A percentile compares a stretch with the other conserved stretches of the same genome.
These are phyloP conservation scores for Addax nasomaculatus DNA, from an alignment of 2,113 vertebrate genomes.

Conservation along the genomic window DNA sequence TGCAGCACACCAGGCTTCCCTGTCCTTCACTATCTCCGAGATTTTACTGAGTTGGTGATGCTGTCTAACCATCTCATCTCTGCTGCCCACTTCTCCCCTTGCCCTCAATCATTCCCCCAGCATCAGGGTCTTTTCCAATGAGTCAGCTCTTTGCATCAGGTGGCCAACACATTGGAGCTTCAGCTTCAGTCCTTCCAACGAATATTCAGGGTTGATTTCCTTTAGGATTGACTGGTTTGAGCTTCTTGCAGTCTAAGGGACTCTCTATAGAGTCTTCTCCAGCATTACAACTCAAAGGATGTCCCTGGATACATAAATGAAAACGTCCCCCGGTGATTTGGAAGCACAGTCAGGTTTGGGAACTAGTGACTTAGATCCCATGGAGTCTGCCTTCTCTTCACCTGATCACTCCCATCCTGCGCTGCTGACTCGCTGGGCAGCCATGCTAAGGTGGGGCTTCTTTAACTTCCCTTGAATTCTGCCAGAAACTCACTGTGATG, in stretches of 20 bases:
- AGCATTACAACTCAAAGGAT: not conserved
- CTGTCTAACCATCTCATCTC: not conserved
- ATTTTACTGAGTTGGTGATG: not conserved
- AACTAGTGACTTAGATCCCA: constrained; percentile 27
- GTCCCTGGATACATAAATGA: not conserved
- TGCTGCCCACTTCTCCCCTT: not conserved
- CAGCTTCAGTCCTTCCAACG: not conserved
- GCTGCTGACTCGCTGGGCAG: not conserved
- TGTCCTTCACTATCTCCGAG: not conserved
- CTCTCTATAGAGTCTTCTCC: not conserved
- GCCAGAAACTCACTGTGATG: not conserved
- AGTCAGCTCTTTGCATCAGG: not conserved
- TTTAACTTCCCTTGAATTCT: not conserved
- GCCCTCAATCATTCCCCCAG: not conserved
- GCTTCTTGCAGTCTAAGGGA: not conserved
- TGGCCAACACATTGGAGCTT: not conserved
- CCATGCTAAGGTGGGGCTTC: not conserved
- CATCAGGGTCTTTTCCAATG: not conserved
- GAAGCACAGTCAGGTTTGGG: not conserved
- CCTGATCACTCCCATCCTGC: not conserved
- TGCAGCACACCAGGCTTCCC: not conserved
- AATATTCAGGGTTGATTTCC: not conserved
- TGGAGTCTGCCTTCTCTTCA: not conserved
- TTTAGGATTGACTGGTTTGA: not conserved
- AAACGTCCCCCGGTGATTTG: not conserved